Conservation (phyloP, 1,140 invertebrate genomes). For the Rhagoletis zephyria region DNA sequence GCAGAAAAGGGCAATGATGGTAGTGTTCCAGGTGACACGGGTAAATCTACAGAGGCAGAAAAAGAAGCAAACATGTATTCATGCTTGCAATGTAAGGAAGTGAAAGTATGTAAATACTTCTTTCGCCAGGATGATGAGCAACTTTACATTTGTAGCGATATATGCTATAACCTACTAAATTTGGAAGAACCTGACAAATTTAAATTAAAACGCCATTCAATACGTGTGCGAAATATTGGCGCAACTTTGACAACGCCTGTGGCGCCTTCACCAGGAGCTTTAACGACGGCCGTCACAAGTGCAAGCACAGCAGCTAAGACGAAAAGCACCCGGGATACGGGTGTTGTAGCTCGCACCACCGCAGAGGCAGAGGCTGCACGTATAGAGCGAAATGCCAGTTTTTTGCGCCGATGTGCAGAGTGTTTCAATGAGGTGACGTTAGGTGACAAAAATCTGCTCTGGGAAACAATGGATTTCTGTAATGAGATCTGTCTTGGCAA, state of each 20-base stretch:
- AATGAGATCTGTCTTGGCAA: constrained; percentile 88
- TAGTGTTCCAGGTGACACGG: neutral
- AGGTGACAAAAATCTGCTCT: constrained; percentile 81
- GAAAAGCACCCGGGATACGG: constrained; percentile 62
- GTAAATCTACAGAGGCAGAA: neutral
- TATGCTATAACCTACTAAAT: constrained; percentile 76
- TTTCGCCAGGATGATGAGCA: constrained; percentile 75
- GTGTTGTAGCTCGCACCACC: constrained; percentile 76
- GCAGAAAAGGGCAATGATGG: neutral
- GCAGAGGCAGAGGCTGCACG: constrained; percentile 75
- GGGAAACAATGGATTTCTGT: constrained; percentile 96
- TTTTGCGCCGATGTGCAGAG: constrained; percentile 76
- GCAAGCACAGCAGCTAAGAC: constrained; percentile 58
- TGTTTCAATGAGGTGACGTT: constrained; percentile 74
- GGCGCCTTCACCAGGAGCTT: neutral
- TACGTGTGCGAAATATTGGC: constrained; percentile 73
- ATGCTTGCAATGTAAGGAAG: constrained; percentile 70
- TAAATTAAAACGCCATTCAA: constrained; percentile 69
- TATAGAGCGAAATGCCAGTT: constrained; percentile 75
- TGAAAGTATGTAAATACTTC: constrained; percentile 76
- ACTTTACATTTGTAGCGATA: constrained; percentile 75
- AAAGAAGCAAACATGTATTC: constrained; percentile 28
- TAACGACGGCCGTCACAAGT: constrained; percentile 55
- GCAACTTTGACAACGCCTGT: constrained; percentile 60
- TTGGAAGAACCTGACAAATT: constrained; percentile 76